Percentiles rank a stretch among this genome's conserved stretches.
Conservation (phyloP, 2,113 vertebrate genomes). For the Zootoca vivipara region DNA sequence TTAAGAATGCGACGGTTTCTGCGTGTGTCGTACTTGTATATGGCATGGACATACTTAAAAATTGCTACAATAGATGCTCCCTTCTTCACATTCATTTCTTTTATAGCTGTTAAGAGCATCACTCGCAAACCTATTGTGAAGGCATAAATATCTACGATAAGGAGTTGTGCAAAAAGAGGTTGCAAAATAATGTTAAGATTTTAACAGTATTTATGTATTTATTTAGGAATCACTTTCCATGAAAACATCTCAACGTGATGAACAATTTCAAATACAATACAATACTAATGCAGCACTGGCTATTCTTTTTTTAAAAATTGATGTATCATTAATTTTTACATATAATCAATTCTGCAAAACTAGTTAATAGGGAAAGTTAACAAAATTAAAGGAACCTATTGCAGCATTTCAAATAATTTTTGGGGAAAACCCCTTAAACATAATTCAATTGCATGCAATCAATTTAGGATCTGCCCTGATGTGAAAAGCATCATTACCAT, state of each 20-base stretch:
- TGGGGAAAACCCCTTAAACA: neutral
- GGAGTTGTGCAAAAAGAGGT: neutral
- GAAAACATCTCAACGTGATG: neutral
- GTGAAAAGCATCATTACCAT: neutral
- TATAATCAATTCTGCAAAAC: neutral
- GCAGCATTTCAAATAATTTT: neutral
- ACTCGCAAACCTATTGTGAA: constrained; percentile 86
- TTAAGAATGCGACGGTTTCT: constrained; percentile 90
- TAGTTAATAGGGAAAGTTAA: neutral
- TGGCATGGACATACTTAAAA: constrained; percentile 89
- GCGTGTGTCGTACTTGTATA: constrained; percentile 87
- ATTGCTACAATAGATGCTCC: constrained; percentile 91
- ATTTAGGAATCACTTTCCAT: too few relatives aligned
- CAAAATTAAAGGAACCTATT: neutral
- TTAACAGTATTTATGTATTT: neutral
- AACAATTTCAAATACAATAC: neutral
- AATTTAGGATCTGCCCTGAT: neutral
- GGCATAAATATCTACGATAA: constrained; percentile 47
- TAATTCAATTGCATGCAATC: neutral
- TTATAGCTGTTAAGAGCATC: constrained; percentile 92
- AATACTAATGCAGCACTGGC: neutral
- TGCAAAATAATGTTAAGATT: constrained; percentile 4
- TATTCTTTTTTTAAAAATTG: neutral
- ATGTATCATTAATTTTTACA: neutral
- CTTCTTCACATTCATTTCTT: constrained; percentile 91